Conservation (phyloP, 2,797 vertebrate genomes). For the Falco cherrug region DNA sequence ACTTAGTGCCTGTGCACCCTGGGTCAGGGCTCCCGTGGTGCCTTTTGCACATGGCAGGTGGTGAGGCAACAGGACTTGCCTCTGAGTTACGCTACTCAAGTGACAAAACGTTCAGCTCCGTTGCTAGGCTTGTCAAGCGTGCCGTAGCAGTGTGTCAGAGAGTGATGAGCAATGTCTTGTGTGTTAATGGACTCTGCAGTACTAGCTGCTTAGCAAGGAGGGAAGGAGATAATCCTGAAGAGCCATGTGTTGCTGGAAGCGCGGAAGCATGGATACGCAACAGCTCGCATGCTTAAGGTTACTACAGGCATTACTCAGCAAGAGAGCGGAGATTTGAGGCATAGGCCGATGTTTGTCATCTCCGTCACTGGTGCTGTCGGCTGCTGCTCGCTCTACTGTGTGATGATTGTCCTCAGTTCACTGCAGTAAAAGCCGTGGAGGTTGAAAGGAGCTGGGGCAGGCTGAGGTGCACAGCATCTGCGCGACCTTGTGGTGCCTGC, state of each 20-base stretch:
- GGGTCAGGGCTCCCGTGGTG: not conserved
- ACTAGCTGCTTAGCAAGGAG: constrained; percentile 35
- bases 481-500: fast-evolving
- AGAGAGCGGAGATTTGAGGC: not conserved
- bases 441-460: not conserved
- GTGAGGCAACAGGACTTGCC: not conserved
- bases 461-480: not conserved
- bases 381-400: not conserved
- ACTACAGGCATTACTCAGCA: not conserved
- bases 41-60: not conserved
- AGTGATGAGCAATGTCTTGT: not conserved
- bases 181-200: constrained; percentile 36
- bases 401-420: not conserved
- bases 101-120: not conserved
- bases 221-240: constrained; percentile 30
- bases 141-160: not conserved
- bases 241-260: not conserved
- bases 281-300: not conserved
- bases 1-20: not conserved
- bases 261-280: not conserved
- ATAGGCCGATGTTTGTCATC: not conserved
- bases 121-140: not conserved
- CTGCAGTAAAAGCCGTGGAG: not conserved
- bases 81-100: not conserved
- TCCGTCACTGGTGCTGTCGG: fast-evolving